Percentiles rank a stretch among this genome's conserved stretches.
Conservation (phyloP, 1,140 invertebrate genomes). For the Penaeus vannamei region DNA sequence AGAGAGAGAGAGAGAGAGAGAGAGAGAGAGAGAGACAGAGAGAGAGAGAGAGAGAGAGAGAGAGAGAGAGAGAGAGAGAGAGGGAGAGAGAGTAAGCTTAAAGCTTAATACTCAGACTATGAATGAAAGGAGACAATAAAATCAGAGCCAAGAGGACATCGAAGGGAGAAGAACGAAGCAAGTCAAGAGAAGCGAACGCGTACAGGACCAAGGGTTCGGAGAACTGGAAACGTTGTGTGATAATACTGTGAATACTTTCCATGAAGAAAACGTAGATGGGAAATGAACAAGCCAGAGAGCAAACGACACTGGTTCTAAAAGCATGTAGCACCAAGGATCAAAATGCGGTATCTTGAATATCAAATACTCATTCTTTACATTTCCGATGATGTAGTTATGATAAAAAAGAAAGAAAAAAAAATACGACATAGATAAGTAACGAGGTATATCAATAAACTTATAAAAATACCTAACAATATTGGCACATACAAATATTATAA, state of each 20-base stretch:
- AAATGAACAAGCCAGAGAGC: conserved; percentile 26
- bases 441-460: conserved; percentile 65
- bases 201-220: too few relatives aligned
- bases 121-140: too few relatives aligned
- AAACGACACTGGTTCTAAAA: conserved; percentile 48
- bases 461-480: conserved; percentile 61
- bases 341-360: conserved; percentile 57
- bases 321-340: conserved; percentile 58
- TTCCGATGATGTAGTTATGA: conserved; percentile 32
- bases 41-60: not conserved
- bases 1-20: conserved; percentile 38
- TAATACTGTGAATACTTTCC: conserved; percentile 2
- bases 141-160: too few relatives aligned
- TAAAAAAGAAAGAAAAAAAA: conserved; percentile 31
- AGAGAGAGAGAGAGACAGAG: not conserved
- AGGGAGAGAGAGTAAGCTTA: conserved; percentile 1
- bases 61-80: not conserved
- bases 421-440: conserved; percentile 59
- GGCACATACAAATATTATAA: conserved; percentile 55
- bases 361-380: conserved; percentile 39
- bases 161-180: too few relatives aligned
- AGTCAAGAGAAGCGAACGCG: too few relatives aligned
- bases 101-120: not conserved
- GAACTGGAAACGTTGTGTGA: conserved; percentile 3
- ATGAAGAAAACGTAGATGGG: not conserved